phyloP scores from a whole-genome alignment of 2,113 vertebrate species.

The Harpagus bidentatus region DNA sequence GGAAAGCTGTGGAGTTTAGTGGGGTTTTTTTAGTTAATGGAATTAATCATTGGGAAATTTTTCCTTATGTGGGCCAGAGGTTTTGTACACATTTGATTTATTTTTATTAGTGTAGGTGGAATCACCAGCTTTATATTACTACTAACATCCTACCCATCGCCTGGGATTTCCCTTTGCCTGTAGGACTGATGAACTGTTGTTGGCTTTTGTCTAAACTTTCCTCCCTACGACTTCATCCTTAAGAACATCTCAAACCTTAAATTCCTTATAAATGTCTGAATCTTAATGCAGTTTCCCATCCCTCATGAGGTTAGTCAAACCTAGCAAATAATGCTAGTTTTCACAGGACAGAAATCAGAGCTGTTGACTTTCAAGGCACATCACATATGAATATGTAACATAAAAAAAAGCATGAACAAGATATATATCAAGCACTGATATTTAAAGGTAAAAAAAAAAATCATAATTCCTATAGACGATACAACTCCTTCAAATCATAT shows the following conservation, averaged over 20 bases:
- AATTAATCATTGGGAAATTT: background rate
- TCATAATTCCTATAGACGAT: background rate
- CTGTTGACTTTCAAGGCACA: background rate
- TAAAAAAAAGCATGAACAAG: background rate
- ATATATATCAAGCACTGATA: background rate
- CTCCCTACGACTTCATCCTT: background rate
- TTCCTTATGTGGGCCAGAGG: background rate
- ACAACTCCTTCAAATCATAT: background rate
- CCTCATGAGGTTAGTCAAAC: background rate
- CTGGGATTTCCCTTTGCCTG: background rate
- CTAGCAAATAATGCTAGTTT: background rate
- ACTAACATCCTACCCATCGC: background rate
- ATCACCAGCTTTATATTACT: background rate
- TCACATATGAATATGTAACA: background rate
- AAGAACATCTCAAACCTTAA: background rate
- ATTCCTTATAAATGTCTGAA: background rate
- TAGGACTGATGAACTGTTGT: background rate
- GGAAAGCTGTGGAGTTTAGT: background rate
- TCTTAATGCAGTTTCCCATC: background rate
- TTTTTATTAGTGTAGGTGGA: background rate
- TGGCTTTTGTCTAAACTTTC: background rate
- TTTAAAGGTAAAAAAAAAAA: background rate
- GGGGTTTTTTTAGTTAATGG: fast-evolving
- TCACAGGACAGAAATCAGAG: background rate
- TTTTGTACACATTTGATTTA: background rate